Evolutionary conservation across 2,113 vertebrate genomes (phyloP), one percentile per base, ranked within the genome.

Genomic region (Tursiops truncatus): DNA sequence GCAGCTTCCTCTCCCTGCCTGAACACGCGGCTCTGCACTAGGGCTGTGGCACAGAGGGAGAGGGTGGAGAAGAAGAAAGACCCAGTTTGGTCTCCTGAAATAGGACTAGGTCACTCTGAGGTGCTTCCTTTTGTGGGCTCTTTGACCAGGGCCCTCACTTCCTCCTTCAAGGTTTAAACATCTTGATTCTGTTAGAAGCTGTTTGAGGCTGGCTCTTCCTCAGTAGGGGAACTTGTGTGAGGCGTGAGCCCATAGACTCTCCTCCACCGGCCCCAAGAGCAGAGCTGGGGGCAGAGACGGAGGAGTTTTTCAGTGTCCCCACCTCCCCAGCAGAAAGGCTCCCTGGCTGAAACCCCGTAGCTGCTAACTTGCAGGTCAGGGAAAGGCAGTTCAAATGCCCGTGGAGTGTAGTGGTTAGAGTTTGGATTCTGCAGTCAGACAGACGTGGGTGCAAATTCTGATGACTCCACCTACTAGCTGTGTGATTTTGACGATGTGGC

Each of bases 21-120:
- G 65, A 60, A 50, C 65, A 31, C 1, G 5, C 1, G 3, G 44
- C 62, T 58, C 67, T 63, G 58, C 33, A 25, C 88, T 58, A 25
- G 33, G 23, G 62, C 47, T 83, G 4, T 21, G 25, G 76, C 76
- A 89, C 58, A 58, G 53, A 62, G 20, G 14, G 53, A 21, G 60
- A 85, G 68, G 73, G 88, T 50, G n/a, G 81, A 62, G 70, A 76
- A 86, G 41, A 70, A 94, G 44, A 68, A 71, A 96, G 93, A 77
- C 89, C 85, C 82, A 79, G 81, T 56, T 53, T 91, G 85, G 53
- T 82, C 76, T 91, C 95, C 65, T 38, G 70, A 95, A 96, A 92
- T 74, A 73, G 83, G 71, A 58, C 79, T 86, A 5, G 63, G 86
- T 76, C 53, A 65, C 70, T 94, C 90, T 83, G 83, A 80, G 87